phyloP scores from a whole-genome alignment of 2,113 vertebrate species.

The Misgurnus anguillicaudatus region DNA sequence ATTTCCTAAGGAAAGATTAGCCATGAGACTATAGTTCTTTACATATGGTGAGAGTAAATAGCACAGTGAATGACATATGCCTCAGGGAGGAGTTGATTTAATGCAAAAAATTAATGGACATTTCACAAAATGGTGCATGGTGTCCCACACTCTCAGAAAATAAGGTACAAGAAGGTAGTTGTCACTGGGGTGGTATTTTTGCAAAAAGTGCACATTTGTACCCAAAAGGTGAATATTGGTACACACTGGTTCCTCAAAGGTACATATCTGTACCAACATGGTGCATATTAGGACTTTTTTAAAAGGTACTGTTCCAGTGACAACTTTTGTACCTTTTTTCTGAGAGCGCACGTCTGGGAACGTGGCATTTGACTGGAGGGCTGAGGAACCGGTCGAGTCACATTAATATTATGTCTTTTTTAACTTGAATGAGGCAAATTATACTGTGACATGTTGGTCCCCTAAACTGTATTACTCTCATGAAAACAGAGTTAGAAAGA shows the following conservation, averaged over 20 bases:
- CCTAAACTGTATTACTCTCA: constrained; percentile 51
- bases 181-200: too few relatives aligned
- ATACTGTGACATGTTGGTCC: constrained; percentile 33
- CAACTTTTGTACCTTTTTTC: too few relatives aligned
- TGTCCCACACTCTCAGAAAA: too few relatives aligned
- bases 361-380: background rate
- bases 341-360: background rate
- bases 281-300: too few relatives aligned
- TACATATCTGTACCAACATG: too few relatives aligned
- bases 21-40: constrained; percentile 9
- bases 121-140: background rate
- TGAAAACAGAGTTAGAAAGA: background rate
- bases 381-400: background rate
- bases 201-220: too few relatives aligned
- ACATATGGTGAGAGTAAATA: constrained; percentile 8
- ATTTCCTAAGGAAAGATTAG: constrained; percentile 28
- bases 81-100: constrained; percentile 27
- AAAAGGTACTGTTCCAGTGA: too few relatives aligned
- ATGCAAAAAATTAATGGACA: background rate
- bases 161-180: too few relatives aligned
- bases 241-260: too few relatives aligned
- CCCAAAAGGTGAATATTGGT: too few relatives aligned
- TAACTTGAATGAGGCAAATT: background rate
- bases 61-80: constrained; percentile 18
- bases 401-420: background rate